Evolutionary conservation across 2,888 invertebrate genomes (phyloP).

Genomic region (Parnassius smintheus): DNA sequence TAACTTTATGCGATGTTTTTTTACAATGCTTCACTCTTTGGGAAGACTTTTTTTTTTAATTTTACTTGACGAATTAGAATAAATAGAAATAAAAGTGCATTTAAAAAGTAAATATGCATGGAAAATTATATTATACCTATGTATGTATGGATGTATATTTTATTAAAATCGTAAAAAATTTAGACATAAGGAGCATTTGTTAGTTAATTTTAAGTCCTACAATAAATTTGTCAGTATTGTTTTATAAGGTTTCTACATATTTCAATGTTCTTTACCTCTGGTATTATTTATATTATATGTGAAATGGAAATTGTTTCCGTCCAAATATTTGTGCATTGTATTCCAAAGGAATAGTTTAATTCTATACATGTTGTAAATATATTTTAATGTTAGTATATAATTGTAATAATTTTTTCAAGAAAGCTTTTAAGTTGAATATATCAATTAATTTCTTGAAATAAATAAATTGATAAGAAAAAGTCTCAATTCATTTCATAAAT

Average conservation of each 20-base stretch:
- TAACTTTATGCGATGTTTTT: too few relatives aligned
- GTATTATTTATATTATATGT: conserved; percentile 29
- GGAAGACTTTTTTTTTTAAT: too few relatives aligned
- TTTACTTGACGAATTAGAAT: too few relatives aligned
- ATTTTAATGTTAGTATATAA: conserved; percentile 20
- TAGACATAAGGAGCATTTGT: conserved; percentile 5
- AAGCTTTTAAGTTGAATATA: conserved; percentile 17
- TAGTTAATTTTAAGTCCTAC: conserved; percentile 15
- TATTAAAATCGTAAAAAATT: not conserved
- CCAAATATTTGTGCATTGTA: conserved; percentile 65
- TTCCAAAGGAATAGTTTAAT: conserved; percentile 73
- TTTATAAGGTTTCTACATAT: conserved; percentile 15
- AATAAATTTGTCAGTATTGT: conserved; percentile 41
- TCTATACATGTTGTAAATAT: conserved; percentile 17
- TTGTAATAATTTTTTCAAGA: conserved; percentile 8
- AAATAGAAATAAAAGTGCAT: too few relatives aligned
- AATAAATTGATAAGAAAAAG: conserved; percentile 7
- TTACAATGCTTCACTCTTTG: too few relatives aligned
- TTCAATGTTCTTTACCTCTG: conserved; percentile 32
- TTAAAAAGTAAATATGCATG: too few relatives aligned
- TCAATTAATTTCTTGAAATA: conserved; percentile 19
- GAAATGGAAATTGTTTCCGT: conserved; percentile 55
- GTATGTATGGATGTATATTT: not conserved
- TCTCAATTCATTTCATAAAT: not conserved
- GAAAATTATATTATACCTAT: not conserved